Conservation (phyloP, 2,797 vertebrate genomes). For the Leptoclinus maculatus region DNA sequence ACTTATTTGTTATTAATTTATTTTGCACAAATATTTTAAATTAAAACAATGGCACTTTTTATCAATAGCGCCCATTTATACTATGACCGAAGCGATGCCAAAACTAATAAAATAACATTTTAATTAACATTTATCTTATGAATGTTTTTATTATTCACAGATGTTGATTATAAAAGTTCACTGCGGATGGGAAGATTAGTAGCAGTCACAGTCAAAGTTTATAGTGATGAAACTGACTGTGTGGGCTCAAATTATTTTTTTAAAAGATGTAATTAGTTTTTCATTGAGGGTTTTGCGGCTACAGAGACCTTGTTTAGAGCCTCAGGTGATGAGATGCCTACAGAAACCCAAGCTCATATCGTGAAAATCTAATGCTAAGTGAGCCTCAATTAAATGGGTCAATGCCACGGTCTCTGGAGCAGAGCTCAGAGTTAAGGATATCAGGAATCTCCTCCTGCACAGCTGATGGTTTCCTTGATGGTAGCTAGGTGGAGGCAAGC, state of each 20-base stretch:
- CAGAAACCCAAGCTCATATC: conserved; percentile 39
- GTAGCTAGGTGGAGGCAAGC: conserved; percentile 36
- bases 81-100: neutral
- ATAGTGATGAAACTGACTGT: conserved; percentile 3
- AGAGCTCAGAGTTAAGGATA: conserved; percentile 60
- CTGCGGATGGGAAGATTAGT: neutral
- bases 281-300: conserved; percentile 21
- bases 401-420: conserved; percentile 37
- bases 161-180: conserved; percentile 12
- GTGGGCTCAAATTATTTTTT: conserved; percentile 8
- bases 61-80: neutral
- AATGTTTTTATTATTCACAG: conserved; percentile 15
- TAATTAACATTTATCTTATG: conserved; percentile 2
- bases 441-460: conserved; percentile 60
- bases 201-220: neutral
- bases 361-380: conserved; percentile 50
- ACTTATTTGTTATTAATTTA: neutral
- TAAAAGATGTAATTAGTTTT: conserved; percentile 32
- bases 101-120: neutral
- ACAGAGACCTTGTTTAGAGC: conserved; percentile 10
- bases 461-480: conserved; percentile 63
- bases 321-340: conserved; percentile 38
- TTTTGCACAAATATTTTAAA: neutral
- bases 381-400: conserved; percentile 64
- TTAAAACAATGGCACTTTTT: neutral